Base-by-base conservation (phyloP, 2,888 invertebrate species). In the Lasius platythorax region DNA sequence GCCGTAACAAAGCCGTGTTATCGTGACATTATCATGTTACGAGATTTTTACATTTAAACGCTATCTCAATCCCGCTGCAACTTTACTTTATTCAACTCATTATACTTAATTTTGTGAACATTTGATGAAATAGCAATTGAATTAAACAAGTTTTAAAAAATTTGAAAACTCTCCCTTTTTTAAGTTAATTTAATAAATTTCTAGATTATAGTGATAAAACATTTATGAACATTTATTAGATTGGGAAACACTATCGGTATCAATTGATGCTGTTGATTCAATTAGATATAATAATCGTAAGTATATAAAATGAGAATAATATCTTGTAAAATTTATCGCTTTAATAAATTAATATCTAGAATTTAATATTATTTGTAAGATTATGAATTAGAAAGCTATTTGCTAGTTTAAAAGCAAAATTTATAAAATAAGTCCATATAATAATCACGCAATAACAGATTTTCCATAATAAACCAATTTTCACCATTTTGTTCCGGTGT, bases 401-500 rank as follows among this genome's bases (percentile, higher is more conserved):
- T 40, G 23, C 0, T n/a, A 40, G 8, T 28, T 28, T 28, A 67
- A 70, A 67, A 33, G 33, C 6, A 76, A 72, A 33, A 53, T 33
- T 70, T 11, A 33, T 61, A 28, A 28, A 33, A 61, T 46, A 46
- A 61, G 8, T 9, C 3, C 2, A 1, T 43, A 33, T 33, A 58
- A 33, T 43, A 79, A 78, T 68, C 58, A 43, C 37, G 61, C 18
- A 23, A 81, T 50, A 37, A 61, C 28, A 81, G 30, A 4, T 61
- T 46, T 37, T n/a, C 61, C 12, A 18, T n/a, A 73, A 63, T 43
- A 9, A 46, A 40, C 2, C 6, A 37, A 53, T 70, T 78, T 78
- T 70, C 43, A 43, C 15, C 56, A 37, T 18, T 70, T 37, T 53
- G 50, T 40, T 79, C 23, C 15, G 50, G 40, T 56, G 53, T 83